Evolutionary conservation across 1,140 invertebrate species (phyloP).

Genomic region (Caenorhabditis tropicalis): DNA sequence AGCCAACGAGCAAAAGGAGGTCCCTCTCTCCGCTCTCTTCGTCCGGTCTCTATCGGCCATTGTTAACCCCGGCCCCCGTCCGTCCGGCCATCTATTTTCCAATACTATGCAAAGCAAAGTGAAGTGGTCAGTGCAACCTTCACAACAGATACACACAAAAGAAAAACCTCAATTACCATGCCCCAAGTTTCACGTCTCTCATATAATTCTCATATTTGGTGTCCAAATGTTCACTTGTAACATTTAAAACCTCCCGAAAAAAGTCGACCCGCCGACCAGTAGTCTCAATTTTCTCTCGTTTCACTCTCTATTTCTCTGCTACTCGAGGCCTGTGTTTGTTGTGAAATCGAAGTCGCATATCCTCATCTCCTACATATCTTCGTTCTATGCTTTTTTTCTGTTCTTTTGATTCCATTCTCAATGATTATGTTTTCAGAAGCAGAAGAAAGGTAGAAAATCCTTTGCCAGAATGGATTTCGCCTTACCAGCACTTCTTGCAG

Average conservation of each 20-base stretch:
- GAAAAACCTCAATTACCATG: neutral
- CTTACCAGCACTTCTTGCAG: slow-evolving; percentile 38
- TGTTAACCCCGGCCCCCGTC: slow-evolving; percentile 32
- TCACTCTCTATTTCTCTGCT: neutral
- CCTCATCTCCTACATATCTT: neutral
- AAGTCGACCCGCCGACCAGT: neutral
- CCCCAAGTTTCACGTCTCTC: neutral
- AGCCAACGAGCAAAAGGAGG: slow-evolving; percentile 5
- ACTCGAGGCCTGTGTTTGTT: slow-evolving; percentile 22
- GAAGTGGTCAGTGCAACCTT: slow-evolving; percentile 8
- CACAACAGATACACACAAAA: neutral
- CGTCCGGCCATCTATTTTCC: neutral
- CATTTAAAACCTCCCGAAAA: neutral
- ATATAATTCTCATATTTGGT: neutral
- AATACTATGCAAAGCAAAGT: slow-evolving; percentile 14
- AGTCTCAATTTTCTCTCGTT: neutral
- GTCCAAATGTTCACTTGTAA: neutral
- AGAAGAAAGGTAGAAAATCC: neutral
- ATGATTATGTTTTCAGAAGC: slow-evolving; percentile 30
- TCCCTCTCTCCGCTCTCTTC: slow-evolving; percentile 2
- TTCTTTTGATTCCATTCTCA: neutral
- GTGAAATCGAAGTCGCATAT: slow-evolving; percentile 42
- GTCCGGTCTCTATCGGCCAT: slow-evolving; percentile 24
- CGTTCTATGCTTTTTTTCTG: neutral
- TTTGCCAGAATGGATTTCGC: slow-evolving; percentile 5